Percentiles rank a stretch among this genome's conserved stretches.
Conservation (phyloP, 2,797 vertebrate genomes). For the Alfaro cultratus region DNA sequence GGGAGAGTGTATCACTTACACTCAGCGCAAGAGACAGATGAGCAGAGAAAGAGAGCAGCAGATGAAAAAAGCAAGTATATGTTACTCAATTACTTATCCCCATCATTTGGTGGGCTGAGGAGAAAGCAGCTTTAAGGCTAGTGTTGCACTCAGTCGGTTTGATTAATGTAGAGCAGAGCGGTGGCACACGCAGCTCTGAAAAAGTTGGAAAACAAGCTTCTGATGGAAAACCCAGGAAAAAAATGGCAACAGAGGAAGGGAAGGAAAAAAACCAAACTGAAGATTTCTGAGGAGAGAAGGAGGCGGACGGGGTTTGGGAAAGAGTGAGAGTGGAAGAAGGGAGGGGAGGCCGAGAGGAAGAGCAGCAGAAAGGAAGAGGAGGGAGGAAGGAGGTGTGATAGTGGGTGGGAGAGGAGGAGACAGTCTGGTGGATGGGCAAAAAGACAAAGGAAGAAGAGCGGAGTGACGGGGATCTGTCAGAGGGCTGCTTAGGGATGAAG, state of each 20-base stretch:
- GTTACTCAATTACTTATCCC: slow-evolving; percentile 52
- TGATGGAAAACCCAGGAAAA: slow-evolving; percentile 70
- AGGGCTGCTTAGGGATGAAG: slow-evolving; percentile 64
- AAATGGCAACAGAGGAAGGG: slow-evolving; percentile 57
- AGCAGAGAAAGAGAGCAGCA: slow-evolving; percentile 32
- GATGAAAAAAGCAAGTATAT: slow-evolving; percentile 37
- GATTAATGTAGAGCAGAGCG: slow-evolving; percentile 60
- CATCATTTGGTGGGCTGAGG: slow-evolving; percentile 50
- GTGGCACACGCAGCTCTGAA: slow-evolving; percentile 43
- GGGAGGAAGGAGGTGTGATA: slow-evolving; percentile 75
- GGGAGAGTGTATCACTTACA: slow-evolving; percentile 48
- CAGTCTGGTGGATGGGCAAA: slow-evolving; percentile 72
- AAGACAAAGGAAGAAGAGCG: slow-evolving; percentile 67
- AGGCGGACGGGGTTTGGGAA: slow-evolving; percentile 56
- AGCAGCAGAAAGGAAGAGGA: slow-evolving; percentile 49
- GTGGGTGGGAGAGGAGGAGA: slow-evolving; percentile 74
- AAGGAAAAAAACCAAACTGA: slow-evolving; percentile 71
- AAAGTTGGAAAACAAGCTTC: slow-evolving; percentile 81
- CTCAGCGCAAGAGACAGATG: slow-evolving; percentile 35
- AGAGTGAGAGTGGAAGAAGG: slow-evolving; percentile 52
- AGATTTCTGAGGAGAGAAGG: slow-evolving; percentile 47
- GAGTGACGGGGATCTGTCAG: slow-evolving; percentile 67
- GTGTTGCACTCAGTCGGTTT: slow-evolving; percentile 37
- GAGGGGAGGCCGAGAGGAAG: slow-evolving; percentile 47
- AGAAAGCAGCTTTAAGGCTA: slow-evolving; percentile 39